Evolutionary conservation across 2,888 invertebrate genomes (phyloP).

Genomic region (Stramonita haemastoma): DNA sequence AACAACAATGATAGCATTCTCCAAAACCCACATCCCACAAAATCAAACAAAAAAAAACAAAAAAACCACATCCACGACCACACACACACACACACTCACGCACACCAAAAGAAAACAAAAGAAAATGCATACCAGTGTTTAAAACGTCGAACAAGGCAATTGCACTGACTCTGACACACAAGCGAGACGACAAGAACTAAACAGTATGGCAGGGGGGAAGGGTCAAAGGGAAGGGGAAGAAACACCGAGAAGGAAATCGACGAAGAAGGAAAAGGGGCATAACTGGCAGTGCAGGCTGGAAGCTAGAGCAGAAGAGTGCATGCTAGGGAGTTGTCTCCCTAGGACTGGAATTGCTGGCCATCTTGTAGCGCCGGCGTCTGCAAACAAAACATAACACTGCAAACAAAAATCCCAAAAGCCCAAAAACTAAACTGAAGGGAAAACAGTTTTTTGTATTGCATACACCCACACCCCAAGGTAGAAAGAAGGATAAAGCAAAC

Average conservation of each 20-base stretch:
- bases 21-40: not conserved
- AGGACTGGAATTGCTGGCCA: constrained; percentile 69
- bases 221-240: constrained; percentile 1
- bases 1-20: not conserved
- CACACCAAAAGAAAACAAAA: not conserved
- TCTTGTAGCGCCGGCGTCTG: constrained; percentile 73
- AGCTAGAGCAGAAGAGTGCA: constrained; percentile 51
- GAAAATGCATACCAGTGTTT: constrained; percentile 25
- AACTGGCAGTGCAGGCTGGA: constrained; percentile 41
- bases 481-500: no score
- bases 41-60: not conserved
- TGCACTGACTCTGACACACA: not conserved
- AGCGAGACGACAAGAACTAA: not conserved
- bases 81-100: not conserved
- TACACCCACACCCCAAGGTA: no score
- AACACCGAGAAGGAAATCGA: not conserved
- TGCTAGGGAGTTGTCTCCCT: constrained; percentile 69
- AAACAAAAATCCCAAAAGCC: not conserved
- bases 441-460: not conserved
- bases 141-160: constrained; percentile 8
- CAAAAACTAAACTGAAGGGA: not conserved
- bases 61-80: no score
- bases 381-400: constrained; percentile 43
- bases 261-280: constrained; percentile 10
- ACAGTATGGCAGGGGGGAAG: not conserved